These are phyloP conservation scores for Potamarius usumacintae DNA, from an alignment of 2,113 vertebrate species.

Conservation along the genomic window DNA sequence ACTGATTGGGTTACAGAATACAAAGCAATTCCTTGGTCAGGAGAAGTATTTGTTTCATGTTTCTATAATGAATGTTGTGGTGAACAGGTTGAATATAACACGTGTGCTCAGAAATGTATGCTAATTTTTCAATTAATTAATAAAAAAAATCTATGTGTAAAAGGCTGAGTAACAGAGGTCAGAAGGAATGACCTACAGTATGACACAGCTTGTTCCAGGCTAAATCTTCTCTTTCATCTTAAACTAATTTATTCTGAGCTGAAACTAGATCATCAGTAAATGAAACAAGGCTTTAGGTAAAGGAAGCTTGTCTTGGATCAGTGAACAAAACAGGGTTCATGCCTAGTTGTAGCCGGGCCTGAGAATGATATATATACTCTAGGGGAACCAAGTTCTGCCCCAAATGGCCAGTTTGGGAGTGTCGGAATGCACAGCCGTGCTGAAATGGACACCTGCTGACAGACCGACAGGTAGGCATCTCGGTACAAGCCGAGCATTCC, in stretches of 20 bases:
- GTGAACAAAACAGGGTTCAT: slow-evolving; percentile 24
- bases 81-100: not conserved
- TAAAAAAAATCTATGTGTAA: slow-evolving; percentile 18
- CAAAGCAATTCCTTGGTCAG: slow-evolving; percentile 26
- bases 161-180: not conserved
- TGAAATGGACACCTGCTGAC: slow-evolving; percentile 64
- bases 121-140: not conserved
- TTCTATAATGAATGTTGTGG: not conserved
- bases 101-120: not conserved
- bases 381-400: slow-evolving; percentile 32
- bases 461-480: slow-evolving; percentile 62
- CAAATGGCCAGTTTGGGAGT: slow-evolving; percentile 44
- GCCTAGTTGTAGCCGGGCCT: not conserved
- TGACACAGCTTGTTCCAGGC: slow-evolving; percentile 19
- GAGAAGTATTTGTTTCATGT: slow-evolving; percentile 1
- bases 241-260: not conserved
- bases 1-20: slow-evolving; percentile 29
- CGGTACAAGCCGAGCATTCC: slow-evolving; percentile 62
- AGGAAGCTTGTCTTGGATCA: slow-evolving; percentile 39
- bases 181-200: not conserved
- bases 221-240: not conserved
- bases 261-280: slow-evolving; percentile 1
- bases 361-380: slow-evolving; percentile 24
- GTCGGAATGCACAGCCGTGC: slow-evolving; percentile 53
- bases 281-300: not conserved